Conservation (phyloP, 1,140 invertebrate genomes). For the Dendrolimus punctatus region DNA sequence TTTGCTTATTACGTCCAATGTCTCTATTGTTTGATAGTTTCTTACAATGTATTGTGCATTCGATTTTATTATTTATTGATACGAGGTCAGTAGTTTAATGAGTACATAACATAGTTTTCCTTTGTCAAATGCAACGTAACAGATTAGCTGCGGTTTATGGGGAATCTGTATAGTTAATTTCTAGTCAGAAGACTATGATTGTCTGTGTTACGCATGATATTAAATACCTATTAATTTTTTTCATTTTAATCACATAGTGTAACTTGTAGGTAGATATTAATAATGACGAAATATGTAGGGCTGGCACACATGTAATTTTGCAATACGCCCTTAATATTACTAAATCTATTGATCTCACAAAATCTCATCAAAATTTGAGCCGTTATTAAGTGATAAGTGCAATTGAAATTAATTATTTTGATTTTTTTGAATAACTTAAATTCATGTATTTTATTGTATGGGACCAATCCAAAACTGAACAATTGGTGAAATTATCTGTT, state of each 20-base stretch:
- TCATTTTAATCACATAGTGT: conserved; percentile 1
- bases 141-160: conserved; percentile 39
- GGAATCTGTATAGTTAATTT: conserved; percentile 56
- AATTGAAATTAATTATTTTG: too few relatives aligned
- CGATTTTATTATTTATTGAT: conserved; percentile 65
- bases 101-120: conserved; percentile 35
- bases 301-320: conserved; percentile 3
- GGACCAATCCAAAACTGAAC: too few relatives aligned
- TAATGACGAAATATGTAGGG: conserved; percentile 10
- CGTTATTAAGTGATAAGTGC: too few relatives aligned
- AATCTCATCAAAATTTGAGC: too few relatives aligned
- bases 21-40: conserved; percentile 60
- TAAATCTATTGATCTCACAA: too few relatives aligned
- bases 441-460: too few relatives aligned
- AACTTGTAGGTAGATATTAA: conserved; percentile 6
- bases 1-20: conserved; percentile 64
- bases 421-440: too few relatives aligned
- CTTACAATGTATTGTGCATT: conserved; percentile 43
- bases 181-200: conserved; percentile 64
- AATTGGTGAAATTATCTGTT: too few relatives aligned
- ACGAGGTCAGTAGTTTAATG: conserved; percentile 61
- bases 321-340: too few relatives aligned
- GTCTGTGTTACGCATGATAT: conserved; percentile 34
- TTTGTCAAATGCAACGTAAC: conserved; percentile 34
- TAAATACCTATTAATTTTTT: conserved; percentile 7